Evolutionary conservation across 2,113 vertebrate genomes (phyloP).

Genomic region (Oplegnathus fasciatus): DNA sequence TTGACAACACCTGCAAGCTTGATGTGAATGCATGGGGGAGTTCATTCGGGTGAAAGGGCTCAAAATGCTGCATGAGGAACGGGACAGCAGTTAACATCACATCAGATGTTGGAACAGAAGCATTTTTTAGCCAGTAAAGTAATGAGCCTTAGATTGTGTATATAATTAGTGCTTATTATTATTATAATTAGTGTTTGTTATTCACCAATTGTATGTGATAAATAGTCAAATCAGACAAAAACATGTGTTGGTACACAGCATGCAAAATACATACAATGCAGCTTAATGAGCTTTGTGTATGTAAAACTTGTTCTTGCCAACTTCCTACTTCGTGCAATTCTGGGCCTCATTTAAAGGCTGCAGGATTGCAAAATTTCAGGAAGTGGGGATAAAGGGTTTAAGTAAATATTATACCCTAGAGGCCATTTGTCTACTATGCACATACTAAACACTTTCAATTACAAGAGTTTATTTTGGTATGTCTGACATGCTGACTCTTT

Average conservation of each 20-base stretch:
- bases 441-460: not conserved
- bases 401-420: not conserved
- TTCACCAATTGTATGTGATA: not conserved
- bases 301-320: not conserved
- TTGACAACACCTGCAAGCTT: constrained; percentile 46
- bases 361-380: not conserved
- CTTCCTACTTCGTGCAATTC: not conserved
- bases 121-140: not conserved
- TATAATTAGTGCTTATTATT: not conserved
- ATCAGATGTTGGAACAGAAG: not conserved
- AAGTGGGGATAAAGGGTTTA: not conserved
- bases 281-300: not conserved
- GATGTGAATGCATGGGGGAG: constrained; percentile 24
- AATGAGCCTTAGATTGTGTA: constrained; percentile 4
- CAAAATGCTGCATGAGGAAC: not conserved
- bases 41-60: not conserved
- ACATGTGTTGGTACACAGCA: not conserved
- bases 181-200: not conserved
- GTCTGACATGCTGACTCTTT: not conserved
- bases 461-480: not conserved
- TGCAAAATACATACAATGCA: not conserved
- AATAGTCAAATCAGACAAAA: not conserved
- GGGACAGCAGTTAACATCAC: not conserved
- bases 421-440: not conserved
- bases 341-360: not conserved